Percentiles rank a stretch among this genome's conserved stretches.
These are phyloP conservation scores for Drosophila watanabei DNA, from an alignment of 1,140 invertebrate genomes.

Conservation along the genomic window DNA sequence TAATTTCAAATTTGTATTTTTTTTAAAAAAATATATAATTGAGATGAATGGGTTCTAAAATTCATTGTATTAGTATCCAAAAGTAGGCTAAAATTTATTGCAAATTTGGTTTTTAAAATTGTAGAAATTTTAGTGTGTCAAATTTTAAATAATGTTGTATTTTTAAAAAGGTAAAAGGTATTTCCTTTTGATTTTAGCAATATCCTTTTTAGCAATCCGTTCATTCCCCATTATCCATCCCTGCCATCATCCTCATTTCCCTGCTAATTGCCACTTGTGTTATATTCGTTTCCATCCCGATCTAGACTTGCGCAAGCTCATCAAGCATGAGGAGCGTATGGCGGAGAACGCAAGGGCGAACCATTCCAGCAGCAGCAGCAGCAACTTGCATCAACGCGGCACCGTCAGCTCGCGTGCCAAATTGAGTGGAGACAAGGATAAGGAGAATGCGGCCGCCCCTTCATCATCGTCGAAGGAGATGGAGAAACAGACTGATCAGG, in stretches of 20 bases:
- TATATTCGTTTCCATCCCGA: conserved; percentile 33
- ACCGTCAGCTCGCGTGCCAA: conserved; percentile 81
- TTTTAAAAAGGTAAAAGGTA: not conserved
- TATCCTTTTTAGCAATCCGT: not conserved
- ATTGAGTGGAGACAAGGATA: conserved; percentile 33
- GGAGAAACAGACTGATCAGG: conserved; percentile 22
- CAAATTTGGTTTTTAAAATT: not conserved
- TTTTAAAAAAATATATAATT: no score
- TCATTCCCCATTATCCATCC: conserved; percentile 10
- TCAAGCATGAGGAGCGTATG: conserved; percentile 79
- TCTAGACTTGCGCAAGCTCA: conserved; percentile 80
- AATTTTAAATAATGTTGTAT: not conserved
- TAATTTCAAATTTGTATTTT: not conserved
- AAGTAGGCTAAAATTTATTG: no score
- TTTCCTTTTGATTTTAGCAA: not conserved
- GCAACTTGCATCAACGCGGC: conserved; percentile 61
- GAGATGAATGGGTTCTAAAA: no score
- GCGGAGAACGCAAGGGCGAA: conserved; percentile 53
- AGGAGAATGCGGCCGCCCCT: conserved; percentile 39
- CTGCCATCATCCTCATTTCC: conserved; percentile 28
- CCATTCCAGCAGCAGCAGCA: conserved; percentile 46
- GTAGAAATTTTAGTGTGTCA: not conserved
- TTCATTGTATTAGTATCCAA: no score
- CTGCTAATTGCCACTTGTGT: conserved; percentile 24
- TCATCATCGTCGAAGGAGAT: conserved; percentile 16